phyloP scores from a whole-genome alignment of 2,113 vertebrate species.

The Lipophrys pholis region DNA sequence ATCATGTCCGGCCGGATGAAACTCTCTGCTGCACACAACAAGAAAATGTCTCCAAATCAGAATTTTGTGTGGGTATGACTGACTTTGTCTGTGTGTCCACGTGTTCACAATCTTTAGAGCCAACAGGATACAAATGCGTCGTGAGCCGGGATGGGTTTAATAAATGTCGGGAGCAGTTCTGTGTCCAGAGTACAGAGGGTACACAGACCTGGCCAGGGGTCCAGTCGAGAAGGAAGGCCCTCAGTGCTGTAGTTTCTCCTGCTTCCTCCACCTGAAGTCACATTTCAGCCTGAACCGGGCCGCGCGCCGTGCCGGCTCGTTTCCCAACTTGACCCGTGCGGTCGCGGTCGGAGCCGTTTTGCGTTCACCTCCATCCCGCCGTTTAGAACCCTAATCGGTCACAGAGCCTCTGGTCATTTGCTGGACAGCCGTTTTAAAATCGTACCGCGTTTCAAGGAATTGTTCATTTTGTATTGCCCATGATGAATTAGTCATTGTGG shows the following conservation, averaged over 20 bases:
- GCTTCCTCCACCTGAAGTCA: constrained; percentile 25
- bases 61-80: too few relatives aligned
- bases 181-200: constrained; percentile 14
- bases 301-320: constrained; percentile 9
- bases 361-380: not conserved
- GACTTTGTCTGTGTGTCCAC: constrained; percentile 20
- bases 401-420: constrained; percentile 30
- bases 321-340: not conserved
- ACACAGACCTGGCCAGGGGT: constrained; percentile 17
- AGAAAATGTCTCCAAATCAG: too few relatives aligned
- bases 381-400: constrained; percentile 46
- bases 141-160: constrained; percentile 23
- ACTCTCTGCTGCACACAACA: too few relatives aligned
- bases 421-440: constrained; percentile 44
- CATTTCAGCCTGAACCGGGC: constrained; percentile 23
- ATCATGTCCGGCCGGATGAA: too few relatives aligned
- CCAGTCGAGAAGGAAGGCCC: not conserved
- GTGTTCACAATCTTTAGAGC: constrained; percentile 23
- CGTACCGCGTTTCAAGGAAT: constrained; percentile 30
- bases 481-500: constrained; percentile 42
- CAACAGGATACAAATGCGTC: constrained; percentile 22
- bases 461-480: constrained; percentile 48
- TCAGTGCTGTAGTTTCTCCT: not conserved
- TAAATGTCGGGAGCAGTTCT: not conserved
- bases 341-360: constrained; percentile 12